Evolutionary conservation across 2,797 vertebrate species (phyloP).

Genomic region (Myoxocephalus aenaeus): DNA sequence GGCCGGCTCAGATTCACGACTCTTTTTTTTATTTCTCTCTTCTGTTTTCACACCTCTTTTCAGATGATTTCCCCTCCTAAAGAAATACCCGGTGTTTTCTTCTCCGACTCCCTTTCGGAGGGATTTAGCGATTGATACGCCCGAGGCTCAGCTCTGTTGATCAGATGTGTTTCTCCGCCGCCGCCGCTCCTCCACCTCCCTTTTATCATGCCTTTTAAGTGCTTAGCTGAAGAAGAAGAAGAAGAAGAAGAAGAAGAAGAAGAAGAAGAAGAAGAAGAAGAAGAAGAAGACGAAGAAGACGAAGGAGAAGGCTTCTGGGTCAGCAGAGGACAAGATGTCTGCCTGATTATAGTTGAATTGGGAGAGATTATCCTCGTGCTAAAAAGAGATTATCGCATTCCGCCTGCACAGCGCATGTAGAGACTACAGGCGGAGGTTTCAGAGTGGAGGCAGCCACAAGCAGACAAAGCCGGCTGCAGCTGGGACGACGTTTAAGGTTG

Average conservation of each 20-base stretch:
- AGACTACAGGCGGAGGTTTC: conserved; percentile 43
- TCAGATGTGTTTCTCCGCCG: conserved; percentile 38
- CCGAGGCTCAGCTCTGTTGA: conserved; percentile 47
- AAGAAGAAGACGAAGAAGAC: neutral
- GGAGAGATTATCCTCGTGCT: conserved; percentile 65
- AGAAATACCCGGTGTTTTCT: conserved; percentile 11
- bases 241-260: too few relatives aligned
- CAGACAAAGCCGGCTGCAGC: conserved; percentile 47
- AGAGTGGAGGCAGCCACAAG: conserved; percentile 44
- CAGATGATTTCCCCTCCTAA: conserved; percentile 29
- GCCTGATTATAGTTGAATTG: conserved; percentile 60
- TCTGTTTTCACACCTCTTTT: conserved; percentile 40
- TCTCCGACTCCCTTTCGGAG: conserved; percentile 31
- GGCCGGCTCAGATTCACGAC: conserved; percentile 45
- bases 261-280: too few relatives aligned
- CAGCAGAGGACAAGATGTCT: conserved; percentile 63
- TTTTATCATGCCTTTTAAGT: conserved; percentile 1
- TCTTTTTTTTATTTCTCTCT: neutral
- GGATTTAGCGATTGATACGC: conserved; percentile 59
- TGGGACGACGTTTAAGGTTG: conserved; percentile 33
- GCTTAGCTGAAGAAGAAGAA: conserved; percentile 20
- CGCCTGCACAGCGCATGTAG: conserved; percentile 12
- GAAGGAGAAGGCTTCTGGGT: conserved; percentile 46
- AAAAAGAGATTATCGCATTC: conserved; percentile 61
- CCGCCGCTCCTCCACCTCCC: conserved; percentile 24